Base-by-base conservation (phyloP, 1,140 invertebrate genomes). In the Stegodyphus dumicola region DNA sequence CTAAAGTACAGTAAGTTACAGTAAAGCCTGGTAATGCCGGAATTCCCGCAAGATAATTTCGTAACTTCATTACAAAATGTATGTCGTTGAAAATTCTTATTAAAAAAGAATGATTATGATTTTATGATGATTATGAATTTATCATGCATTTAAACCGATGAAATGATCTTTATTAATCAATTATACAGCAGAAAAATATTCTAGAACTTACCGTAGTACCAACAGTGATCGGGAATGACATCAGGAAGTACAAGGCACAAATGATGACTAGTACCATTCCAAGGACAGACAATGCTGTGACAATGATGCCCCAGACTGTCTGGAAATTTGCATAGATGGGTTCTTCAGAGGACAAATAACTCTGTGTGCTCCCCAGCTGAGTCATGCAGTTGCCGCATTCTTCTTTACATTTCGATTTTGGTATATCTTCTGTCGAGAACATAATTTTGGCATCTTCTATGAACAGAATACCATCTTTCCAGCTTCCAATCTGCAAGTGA, bases 181-280 rank as follows among this genome's bases (percentile, higher is more conserved):
- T 33, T 33, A 33, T 1, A 33, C 33, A 33, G 3, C n/a, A 33
- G 1, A 33, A 33, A 1, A 33, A 33, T 1, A 33, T 33, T 33
- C 33, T 4, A 10, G 10, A 17, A 54, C 73, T 69, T 77, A 85
- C 89, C 6, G 92, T 91, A 6, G 91, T 92, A 33, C 92, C 91
- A 48, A 90, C 90, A 18, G 90, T 89, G 9, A 90, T 89, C 6
- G 91, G 91, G 88, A 91, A 91, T 11, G 90, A 89, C 66, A 91
- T 89, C 74, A 92, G 86, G 84, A 93, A 90, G 87, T 92, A 93
- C 13, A 92, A 86, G 60, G 91, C 90, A 77, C 91, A 89, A 49
- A 90, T 89, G 6, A 91, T 70, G 0, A 90, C 88, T 7, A 91
- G 77, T 54, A 90, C 89, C 48, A 89, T 88, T 7, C 91, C 91